Evolutionary conservation across 53 echinoderm and acorn worm genomes (phyloP).

Genomic region (Holothuria leucospilota): DNA sequence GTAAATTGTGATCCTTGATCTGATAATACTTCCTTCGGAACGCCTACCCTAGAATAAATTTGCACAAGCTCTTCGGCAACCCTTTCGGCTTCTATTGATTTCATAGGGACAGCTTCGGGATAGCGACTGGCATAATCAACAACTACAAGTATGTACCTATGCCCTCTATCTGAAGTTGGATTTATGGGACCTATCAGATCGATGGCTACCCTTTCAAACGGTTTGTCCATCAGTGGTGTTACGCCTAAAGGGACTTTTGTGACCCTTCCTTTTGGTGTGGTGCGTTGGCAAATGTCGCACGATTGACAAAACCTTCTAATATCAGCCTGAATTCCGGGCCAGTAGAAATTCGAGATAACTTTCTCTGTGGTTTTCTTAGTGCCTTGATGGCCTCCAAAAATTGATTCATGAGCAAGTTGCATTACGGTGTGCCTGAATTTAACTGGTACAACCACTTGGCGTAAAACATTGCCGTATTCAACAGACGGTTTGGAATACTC

Average conservation of each 20-base stretch:
- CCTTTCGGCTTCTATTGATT: slow-evolving; percentile 40
- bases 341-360: slow-evolving; percentile 57
- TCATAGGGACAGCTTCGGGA: slow-evolving; percentile 13
- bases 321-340: slow-evolving; percentile 40
- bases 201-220: slow-evolving; percentile 45
- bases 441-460: slow-evolving; percentile 57
- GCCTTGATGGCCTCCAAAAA: slow-evolving; percentile 68
- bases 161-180: slow-evolving; percentile 34
- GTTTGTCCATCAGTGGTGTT: background rate
- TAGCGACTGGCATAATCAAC: slow-evolving; percentile 41
- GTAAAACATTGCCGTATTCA: slow-evolving; percentile 20
- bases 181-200: slow-evolving; percentile 53
- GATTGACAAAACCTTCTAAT: slow-evolving; percentile 27
- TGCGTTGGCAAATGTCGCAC: slow-evolving; percentile 30
- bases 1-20: slow-evolving; percentile 55
- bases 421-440: slow-evolving; percentile 57
- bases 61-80: slow-evolving; percentile 47
- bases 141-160: slow-evolving; percentile 37
- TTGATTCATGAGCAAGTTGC: slow-evolving; percentile 64
- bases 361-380: slow-evolving; percentile 62
- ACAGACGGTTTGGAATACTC: background rate
- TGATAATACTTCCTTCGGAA: slow-evolving; percentile 41
- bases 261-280: slow-evolving; percentile 44
- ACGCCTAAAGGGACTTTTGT: slow-evolving; percentile 14
- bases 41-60: slow-evolving; percentile 44